These are phyloP conservation scores for Syndactyla subalaris DNA, from an alignment of 2,797 vertebrate species.

Conservation along the genomic window DNA sequence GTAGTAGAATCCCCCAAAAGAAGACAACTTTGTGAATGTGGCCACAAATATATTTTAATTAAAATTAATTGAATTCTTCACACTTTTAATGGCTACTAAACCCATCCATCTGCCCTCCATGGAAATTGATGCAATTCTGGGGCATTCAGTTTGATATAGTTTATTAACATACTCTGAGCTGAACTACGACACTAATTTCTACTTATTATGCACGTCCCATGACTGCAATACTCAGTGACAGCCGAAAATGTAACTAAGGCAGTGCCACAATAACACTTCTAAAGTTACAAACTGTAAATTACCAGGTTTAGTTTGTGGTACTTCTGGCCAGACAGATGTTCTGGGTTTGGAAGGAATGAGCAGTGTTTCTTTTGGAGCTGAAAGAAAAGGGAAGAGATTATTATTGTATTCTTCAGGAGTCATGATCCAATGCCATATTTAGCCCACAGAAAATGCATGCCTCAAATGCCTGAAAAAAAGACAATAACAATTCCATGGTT, in stretches of 20 bases:
- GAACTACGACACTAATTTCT: background rate
- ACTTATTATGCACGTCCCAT: background rate
- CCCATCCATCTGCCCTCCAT: background rate
- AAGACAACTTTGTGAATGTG: background rate
- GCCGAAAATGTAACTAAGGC: background rate
- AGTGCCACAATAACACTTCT: background rate
- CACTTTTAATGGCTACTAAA: background rate
- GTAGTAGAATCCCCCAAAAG: background rate
- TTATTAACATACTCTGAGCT: background rate
- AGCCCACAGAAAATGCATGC: constrained; percentile 48
- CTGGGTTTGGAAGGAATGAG: constrained; percentile 72
- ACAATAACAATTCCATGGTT: constrained; percentile 34
- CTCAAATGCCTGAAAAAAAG: constrained; percentile 59
- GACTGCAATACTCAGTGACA: background rate
- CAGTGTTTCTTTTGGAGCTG: constrained; percentile 72
- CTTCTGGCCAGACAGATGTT: constrained; percentile 56
- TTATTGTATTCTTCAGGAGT: constrained; percentile 22
- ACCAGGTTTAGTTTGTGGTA: constrained; percentile 76
- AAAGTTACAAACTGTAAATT: constrained; percentile 63
- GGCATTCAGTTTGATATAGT: background rate
- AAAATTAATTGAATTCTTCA: background rate
- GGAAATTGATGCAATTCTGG: background rate
- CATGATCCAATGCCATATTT: constrained; percentile 21
- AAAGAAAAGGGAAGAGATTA: constrained; percentile 67
- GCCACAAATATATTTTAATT: background rate